Base-by-base conservation (phyloP, 2,113 vertebrate species). In the Aramus guarauna region DNA sequence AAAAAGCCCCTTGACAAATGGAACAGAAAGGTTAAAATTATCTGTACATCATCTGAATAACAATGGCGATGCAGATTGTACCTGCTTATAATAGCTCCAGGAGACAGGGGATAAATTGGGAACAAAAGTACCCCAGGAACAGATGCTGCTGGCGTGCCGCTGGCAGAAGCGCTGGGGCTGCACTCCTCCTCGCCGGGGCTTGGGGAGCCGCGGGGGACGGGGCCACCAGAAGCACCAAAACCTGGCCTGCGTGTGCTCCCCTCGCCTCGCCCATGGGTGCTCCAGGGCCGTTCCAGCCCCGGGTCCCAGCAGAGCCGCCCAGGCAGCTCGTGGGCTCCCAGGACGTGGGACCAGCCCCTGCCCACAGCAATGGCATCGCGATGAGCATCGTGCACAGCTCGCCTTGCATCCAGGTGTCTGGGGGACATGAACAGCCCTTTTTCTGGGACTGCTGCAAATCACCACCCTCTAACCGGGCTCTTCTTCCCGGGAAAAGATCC, bases 21-120 rank as follows among this genome's bases (percentile, higher is more conserved):
- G 94, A 97, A 97, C 84, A 94, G 96, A 94, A 95, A 96, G 93
- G 96, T 95, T 96, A 96, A 96, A 96, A 96, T 96, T 96, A 97
- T 92, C 96, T 81, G 88, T 88, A 95, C 94, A 92, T 96, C 94
- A 97, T 97, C 95, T 96, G 95, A 96, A 97, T 96, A 97, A 97
- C 97, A 97, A 97, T 96, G 90, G 96, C 66, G 59, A 96, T 90
- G 91, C 95, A 95, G 85, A 96, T 94, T 88, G 93, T 94, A 96
- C 90, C 91, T 96, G 88, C 96, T 96, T 91, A 95, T 84, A 96
- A 96, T 94, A 97, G 95, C 94, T 96, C 68, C 67, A 15, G 88
- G 84, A 96, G 90, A 96, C 96, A 85, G 90, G 64, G 90, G 88
- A 96, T 94, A 96, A 97, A 96, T 97, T 2, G 30, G 94, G 96